Evolutionary conservation across 2,888 invertebrate genomes (phyloP), one percentile per base, ranked within the genome.

Genomic region (Sisyra nigra): DNA sequence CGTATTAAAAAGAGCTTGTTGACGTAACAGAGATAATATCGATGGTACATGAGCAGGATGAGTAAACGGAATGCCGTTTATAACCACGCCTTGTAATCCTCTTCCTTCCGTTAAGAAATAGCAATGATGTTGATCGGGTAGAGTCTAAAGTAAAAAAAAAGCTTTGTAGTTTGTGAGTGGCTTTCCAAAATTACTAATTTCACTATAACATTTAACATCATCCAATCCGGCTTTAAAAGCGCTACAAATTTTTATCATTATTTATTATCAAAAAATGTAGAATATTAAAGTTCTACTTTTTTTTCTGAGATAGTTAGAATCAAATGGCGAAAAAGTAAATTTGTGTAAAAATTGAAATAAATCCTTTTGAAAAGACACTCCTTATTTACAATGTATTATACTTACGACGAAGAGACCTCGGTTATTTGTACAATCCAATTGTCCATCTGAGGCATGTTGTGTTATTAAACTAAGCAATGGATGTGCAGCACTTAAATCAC

Each of bases 41-140:
- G 82, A 80, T 39, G 92, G 82, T 46, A 93, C 89, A 60, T 92
- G 89, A 6, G 84, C 80, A 2, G 94, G 93, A 65, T 93, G 92
- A 0, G 88, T 89, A 66, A 94, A 94, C 1, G 92, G 91, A 45
- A 96, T 80, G 47, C 80, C 81, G 40, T 73, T 68, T 40, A 89
- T 79, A 52, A 82, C 61, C 50, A 82, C 74, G 5, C 87, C 91
- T 48, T 80, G 76, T 62, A 86, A 65, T 19, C 71, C 74, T 48
- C 75, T 75, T 48, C 80, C 79, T 58, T 88, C 86, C 18, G 89
- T 89, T 66, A 94, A 74, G 62, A 88, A 91, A 62, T 92, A 96
- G 57, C 91, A 89, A 58, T 96, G 94, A 45, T 80, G 81, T 59
- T 94, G 93, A 58, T 92, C 93, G 0, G 93, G 89, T 38, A 96